Evolutionary conservation across 1,140 invertebrate species (phyloP).

Genomic region (Zelostemma sp.): DNA sequence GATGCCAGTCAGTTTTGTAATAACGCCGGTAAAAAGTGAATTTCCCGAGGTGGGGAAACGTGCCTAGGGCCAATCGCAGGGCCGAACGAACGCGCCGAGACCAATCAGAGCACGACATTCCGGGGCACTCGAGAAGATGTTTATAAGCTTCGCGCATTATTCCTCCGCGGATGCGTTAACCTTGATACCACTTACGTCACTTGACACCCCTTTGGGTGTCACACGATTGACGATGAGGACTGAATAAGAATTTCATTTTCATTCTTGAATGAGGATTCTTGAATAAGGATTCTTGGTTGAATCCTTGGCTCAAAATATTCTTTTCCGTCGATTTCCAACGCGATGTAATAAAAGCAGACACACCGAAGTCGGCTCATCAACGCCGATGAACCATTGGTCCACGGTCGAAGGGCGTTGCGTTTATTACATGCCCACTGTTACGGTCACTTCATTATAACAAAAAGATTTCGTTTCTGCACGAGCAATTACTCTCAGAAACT

Average conservation of each 20-base stretch:
- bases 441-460: conserved; percentile 43
- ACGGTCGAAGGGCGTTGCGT: conserved; percentile 14
- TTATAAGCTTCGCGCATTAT: conserved; percentile 27
- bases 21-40: conserved; percentile 70
- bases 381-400: conserved; percentile 26
- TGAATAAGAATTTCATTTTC: too few relatives aligned
- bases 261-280: too few relatives aligned
- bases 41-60: conserved; percentile 69
- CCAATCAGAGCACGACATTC: conserved; percentile 65
- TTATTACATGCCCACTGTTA: conserved; percentile 44
- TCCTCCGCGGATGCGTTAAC: conserved; percentile 28
- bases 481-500: conserved; percentile 42
- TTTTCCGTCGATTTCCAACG: too few relatives aligned
- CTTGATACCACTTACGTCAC: conserved; percentile 35
- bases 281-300: too few relatives aligned
- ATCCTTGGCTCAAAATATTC: too few relatives aligned
- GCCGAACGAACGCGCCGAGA: conserved; percentile 34
- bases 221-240: too few relatives aligned
- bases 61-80: conserved; percentile 60
- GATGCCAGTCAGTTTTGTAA: conserved; percentile 71
- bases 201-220: conserved; percentile 25
- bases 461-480: conserved; percentile 33
- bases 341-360: too few relatives aligned
- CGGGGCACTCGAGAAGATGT: conserved; percentile 43
- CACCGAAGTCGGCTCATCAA: too few relatives aligned